Conservation (phyloP, 2,113 vertebrate genomes). For the Capreolus pygargus region DNA sequence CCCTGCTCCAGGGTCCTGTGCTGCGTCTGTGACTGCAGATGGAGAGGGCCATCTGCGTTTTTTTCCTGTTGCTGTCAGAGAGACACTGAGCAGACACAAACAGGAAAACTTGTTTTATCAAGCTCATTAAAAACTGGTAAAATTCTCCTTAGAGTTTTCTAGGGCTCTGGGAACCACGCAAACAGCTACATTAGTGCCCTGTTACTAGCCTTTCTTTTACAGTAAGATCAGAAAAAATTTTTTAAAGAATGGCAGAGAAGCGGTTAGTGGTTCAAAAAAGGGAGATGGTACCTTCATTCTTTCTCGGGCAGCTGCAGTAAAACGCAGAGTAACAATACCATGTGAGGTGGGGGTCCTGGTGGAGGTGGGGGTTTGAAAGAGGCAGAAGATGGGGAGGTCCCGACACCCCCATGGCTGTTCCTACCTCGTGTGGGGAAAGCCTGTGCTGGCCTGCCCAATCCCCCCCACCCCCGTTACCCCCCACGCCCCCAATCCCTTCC, state of each 20-base stretch:
- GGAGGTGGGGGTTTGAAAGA: background rate
- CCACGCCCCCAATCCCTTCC: background rate
- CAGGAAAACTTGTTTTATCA: background rate
- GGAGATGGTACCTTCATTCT: background rate
- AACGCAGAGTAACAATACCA: background rate
- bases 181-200: background rate
- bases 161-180: background rate
- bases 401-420: accelerated
- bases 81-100: background rate
- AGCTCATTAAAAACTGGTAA: background rate
- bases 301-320: background rate
- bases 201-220: background rate
- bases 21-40: background rate
- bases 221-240: background rate
- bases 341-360: accelerated
- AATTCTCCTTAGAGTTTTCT: background rate
- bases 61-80: background rate
- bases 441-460: background rate
- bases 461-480: accelerated
- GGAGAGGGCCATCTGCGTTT: background rate
- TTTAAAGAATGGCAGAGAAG: background rate
- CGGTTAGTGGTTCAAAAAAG: background rate
- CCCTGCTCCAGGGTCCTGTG: background rate
- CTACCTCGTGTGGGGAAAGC: background rate
- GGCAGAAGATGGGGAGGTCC: background rate